Conservation (phyloP, 2,888 invertebrate species). For the Epicampocera succincta region DNA sequence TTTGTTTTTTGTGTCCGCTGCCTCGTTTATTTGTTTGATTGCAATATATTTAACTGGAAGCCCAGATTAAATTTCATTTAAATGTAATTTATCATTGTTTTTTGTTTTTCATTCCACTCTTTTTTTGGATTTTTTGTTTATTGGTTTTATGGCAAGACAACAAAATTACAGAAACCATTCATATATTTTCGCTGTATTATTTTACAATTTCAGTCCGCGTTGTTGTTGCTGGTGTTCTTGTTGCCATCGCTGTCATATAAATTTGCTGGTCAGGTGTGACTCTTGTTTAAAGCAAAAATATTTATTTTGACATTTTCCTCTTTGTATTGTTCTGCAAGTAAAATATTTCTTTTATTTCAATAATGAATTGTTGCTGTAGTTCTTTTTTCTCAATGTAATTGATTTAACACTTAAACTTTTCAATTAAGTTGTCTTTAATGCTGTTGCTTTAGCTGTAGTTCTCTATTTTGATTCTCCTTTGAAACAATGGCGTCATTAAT, state of each 20-base stretch:
- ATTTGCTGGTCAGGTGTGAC: conserved; percentile 55
- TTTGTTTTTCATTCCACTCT: neutral
- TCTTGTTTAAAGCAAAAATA: conserved; percentile 38
- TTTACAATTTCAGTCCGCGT: neutral
- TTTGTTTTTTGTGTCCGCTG: conserved; percentile 11
- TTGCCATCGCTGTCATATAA: conserved; percentile 30
- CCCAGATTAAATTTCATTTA: conserved; percentile 55
- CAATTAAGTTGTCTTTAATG: conserved; percentile 29
- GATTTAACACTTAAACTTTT: conserved; percentile 68
- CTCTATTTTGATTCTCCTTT: conserved; percentile 15
- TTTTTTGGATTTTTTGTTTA: neutral
- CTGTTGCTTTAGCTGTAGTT: conserved; percentile 2
- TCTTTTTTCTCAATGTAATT: conserved; percentile 64
- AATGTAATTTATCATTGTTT: conserved; percentile 58
- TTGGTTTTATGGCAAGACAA: neutral
- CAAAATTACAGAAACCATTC: neutral
- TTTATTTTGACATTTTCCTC: conserved; percentile 58
- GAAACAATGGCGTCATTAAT: conserved; percentile 37
- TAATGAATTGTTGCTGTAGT: conserved; percentile 12
- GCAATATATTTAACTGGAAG: conserved; percentile 27
- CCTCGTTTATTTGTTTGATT: conserved; percentile 9
- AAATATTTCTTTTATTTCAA: conserved; percentile 12
- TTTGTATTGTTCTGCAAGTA: conserved; percentile 45
- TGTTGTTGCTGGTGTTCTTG: neutral
- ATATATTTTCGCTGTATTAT: conserved; percentile 5